Percentiles rank a stretch among this genome's conserved stretches.
These are phyloP conservation scores for Sebastolobus altivelis DNA, from an alignment of 2,797 vertebrate genomes.

Conservation along the genomic window DNA sequence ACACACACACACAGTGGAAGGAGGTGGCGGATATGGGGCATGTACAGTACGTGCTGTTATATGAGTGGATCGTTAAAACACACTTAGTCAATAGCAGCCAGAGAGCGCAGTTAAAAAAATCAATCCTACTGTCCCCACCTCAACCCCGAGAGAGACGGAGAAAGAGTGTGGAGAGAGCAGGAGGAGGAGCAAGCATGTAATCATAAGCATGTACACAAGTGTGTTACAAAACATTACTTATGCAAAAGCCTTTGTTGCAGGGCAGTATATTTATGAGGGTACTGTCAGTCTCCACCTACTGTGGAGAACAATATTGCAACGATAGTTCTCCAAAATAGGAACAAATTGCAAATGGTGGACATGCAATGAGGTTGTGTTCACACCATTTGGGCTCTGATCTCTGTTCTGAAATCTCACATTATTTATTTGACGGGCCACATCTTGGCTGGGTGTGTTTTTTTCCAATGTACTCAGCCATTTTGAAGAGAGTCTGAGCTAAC, in stretches of 20 bases:
- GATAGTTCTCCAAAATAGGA: not conserved
- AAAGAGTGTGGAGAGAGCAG: not conserved
- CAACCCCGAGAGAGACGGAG: conserved; percentile 29
- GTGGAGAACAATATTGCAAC: not conserved
- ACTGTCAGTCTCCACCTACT: not conserved
- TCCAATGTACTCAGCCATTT: not conserved
- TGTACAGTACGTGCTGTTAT: conserved; percentile 37
- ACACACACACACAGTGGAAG: not conserved
- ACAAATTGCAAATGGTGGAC: not conserved
- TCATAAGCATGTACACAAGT: not conserved
- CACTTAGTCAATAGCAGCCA: conserved; percentile 48
- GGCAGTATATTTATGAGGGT: conserved; percentile 3
- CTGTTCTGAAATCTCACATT: not conserved
- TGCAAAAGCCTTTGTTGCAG: conserved; percentile 23
- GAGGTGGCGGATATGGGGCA: conserved; percentile 35
- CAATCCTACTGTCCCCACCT: conserved; percentile 41
- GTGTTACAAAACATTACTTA: conserved; percentile 12
- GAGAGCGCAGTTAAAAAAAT: conserved; percentile 8
- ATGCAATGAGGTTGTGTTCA: conserved; percentile 4
- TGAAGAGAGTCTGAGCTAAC: not conserved
- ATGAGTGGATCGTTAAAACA: conserved; percentile 54
- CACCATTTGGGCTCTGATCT: not conserved
- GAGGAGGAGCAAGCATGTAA: not conserved
- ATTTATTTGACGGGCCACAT: not conserved
- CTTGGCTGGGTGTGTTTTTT: not conserved